Percentiles rank a stretch among this genome's conserved stretches.
Evolutionary conservation across 2,113 vertebrate genomes (phyloP).

Genomic region (Mohoua ochrocephala): DNA sequence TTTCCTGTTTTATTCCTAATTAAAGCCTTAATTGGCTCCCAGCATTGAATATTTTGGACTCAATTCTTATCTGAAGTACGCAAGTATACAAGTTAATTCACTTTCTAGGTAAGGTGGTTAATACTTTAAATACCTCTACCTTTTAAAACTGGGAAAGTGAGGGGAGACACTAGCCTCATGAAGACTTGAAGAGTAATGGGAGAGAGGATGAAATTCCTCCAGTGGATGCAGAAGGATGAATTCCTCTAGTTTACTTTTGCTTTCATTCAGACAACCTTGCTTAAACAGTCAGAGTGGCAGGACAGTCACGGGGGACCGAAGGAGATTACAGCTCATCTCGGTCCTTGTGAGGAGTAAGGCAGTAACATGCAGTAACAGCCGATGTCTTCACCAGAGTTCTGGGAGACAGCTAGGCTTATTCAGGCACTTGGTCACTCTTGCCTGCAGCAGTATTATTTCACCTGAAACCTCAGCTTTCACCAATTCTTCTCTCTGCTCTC

Average conservation of each 20-base stretch:
- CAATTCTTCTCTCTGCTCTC: background rate
- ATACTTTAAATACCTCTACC: background rate
- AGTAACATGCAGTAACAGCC: background rate
- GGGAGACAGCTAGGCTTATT: background rate
- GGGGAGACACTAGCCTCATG: background rate
- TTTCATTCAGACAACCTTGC: background rate
- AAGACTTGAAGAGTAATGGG: background rate
- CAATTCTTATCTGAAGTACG: background rate
- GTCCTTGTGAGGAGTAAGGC: background rate
- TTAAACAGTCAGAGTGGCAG: background rate
- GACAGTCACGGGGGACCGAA: background rate
- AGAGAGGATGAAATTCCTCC: background rate
- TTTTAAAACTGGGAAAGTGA: background rate
- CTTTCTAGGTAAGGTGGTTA: background rate
- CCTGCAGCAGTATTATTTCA: background rate
- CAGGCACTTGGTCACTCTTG: background rate
- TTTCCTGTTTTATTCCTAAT: slow-evolving; percentile 18
- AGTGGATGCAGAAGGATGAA: background rate
- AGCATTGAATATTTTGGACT: background rate
- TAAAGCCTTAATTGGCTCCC: background rate
- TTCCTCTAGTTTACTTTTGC: background rate
- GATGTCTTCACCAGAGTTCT: background rate
- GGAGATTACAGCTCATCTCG: background rate
- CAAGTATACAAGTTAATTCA: background rate
- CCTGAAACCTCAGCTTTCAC: background rate